Percentiles rank a stretch among this genome's conserved stretches.
Evolutionary conservation across 2,888 invertebrate genomes (phyloP).

Genomic region (Pseudanteris insignis): DNA sequence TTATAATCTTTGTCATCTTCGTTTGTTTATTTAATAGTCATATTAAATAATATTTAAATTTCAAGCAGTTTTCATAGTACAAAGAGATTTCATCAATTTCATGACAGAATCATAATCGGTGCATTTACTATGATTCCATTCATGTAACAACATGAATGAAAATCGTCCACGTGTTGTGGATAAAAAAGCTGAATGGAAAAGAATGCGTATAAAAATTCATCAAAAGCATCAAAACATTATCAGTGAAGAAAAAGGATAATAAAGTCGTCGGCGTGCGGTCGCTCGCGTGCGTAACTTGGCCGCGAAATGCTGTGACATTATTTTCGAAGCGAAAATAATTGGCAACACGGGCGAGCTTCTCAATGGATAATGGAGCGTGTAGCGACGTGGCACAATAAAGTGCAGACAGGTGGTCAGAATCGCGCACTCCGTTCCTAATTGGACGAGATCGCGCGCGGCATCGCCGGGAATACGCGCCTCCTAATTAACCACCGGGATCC

Average conservation of each 20-base stretch:
- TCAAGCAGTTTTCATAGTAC: no score
- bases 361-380: constrained; percentile 27
- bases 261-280: constrained; percentile 28
- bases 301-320: constrained; percentile 35
- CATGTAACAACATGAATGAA: no score
- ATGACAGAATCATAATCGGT: no score
- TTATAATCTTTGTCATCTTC: no score
- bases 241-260: constrained; percentile 24
- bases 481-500: constrained; percentile 40
- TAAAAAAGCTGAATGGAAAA: not conserved
- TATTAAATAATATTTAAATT: no score
- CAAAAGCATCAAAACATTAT: constrained; percentile 15
- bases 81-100: no score
- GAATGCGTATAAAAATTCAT: not conserved
- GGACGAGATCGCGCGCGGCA: constrained; percentile 46
- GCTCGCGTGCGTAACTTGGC: constrained; percentile 14
- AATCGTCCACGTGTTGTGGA: not conserved
- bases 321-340: constrained; percentile 36
- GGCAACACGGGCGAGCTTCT: constrained; percentile 35
- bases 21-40: no score
- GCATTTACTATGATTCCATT: no score
- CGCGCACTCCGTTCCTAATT: constrained; percentile 41
- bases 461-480: constrained; percentile 36
- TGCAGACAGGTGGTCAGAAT: constrained; percentile 41
- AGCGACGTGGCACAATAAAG: constrained; percentile 25